A percentile compares a stretch with the other conserved stretches of the same genome.
phyloP scores from a whole-genome alignment of 1,140 invertebrate species.

The Ceratina japonica region DNA sequence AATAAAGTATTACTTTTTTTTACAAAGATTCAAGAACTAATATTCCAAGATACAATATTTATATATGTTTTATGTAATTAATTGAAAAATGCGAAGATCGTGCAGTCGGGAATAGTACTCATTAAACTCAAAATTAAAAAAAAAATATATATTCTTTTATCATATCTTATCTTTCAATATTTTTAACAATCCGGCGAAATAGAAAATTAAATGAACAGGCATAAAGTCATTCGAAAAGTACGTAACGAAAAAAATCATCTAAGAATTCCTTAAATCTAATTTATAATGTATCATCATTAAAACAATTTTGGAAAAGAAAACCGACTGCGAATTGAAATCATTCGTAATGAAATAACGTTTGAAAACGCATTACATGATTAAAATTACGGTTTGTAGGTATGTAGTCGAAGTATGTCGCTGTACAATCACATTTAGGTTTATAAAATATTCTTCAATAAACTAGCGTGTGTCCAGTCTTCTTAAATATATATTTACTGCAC shows the following conservation, averaged over 20 bases:
- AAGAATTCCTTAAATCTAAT: not conserved
- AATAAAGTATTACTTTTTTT: not conserved
- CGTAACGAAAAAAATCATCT: constrained; percentile 1
- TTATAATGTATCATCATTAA: constrained; percentile 12
- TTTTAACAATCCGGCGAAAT: not conserved
- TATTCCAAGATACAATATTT: too few relatives aligned
- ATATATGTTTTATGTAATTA: too few relatives aligned
- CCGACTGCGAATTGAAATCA: constrained; percentile 2
- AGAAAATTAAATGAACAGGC: not conserved
- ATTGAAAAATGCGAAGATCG: not conserved
- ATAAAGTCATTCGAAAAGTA: not conserved
- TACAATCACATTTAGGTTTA: constrained; percentile 54
- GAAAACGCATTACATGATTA: constrained; percentile 36
- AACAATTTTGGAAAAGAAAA: constrained; percentile 29
- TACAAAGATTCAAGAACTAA: not conserved
- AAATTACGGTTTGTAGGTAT: constrained; percentile 32
- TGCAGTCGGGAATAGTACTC: constrained; percentile 31
- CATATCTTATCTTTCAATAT: not conserved
- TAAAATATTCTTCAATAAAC: constrained; percentile 42
- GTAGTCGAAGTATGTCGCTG: constrained; percentile 34
- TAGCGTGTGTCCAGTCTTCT: constrained; percentile 38
- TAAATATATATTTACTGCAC: constrained; percentile 24
- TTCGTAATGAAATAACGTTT: constrained; percentile 31
- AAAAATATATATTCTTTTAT: constrained; percentile 10
- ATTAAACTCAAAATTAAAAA: not conserved